phyloP scores from a whole-genome alignment of 2,797 vertebrate species.

The Steatocranus sp. region DNA sequence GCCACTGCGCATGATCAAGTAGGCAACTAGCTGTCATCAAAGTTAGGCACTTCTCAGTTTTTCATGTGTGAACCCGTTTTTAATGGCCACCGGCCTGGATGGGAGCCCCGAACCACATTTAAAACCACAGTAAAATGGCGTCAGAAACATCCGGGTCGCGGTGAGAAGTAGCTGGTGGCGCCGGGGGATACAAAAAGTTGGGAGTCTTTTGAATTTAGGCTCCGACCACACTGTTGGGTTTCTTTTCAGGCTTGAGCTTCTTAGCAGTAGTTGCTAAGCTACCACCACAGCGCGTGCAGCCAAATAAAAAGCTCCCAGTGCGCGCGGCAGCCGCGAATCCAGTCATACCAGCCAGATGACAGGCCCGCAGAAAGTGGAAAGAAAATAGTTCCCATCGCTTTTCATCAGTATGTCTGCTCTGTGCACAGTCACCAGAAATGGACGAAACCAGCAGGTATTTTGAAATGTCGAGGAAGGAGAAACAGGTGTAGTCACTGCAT shows the following conservation, averaged over 20 bases:
- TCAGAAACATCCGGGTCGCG: slow-evolving; percentile 39
- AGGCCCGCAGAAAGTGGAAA: neutral
- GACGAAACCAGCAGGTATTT: neutral
- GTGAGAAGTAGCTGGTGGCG: neutral
- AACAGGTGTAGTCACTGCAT: neutral
- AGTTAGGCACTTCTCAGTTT: slow-evolving; percentile 19
- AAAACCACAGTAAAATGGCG: slow-evolving; percentile 36
- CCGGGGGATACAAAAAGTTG: slow-evolving; percentile 1
- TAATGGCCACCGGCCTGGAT: neutral
- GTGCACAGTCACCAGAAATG: neutral
- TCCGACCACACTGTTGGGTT: slow-evolving; percentile 4
- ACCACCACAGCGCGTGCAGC: slow-evolving; percentile 32
- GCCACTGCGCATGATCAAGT: slow-evolving; percentile 9
- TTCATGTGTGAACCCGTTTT: neutral
- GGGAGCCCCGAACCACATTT: neutral
- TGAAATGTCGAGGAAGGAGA: neutral
- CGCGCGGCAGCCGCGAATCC: neutral
- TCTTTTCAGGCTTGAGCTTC: slow-evolving; percentile 29
- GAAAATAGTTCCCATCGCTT: neutral
- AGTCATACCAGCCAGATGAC: neutral
- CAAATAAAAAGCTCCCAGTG: neutral
- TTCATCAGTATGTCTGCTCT: neutral
- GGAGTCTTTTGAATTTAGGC: slow-evolving; percentile 2
- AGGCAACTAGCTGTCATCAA: slow-evolving; percentile 16
- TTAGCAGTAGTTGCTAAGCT: slow-evolving; percentile 60